Base-by-base conservation (phyloP, 64 coral and sea anemone genomes). In the Astreopora myriophthalma region DNA sequence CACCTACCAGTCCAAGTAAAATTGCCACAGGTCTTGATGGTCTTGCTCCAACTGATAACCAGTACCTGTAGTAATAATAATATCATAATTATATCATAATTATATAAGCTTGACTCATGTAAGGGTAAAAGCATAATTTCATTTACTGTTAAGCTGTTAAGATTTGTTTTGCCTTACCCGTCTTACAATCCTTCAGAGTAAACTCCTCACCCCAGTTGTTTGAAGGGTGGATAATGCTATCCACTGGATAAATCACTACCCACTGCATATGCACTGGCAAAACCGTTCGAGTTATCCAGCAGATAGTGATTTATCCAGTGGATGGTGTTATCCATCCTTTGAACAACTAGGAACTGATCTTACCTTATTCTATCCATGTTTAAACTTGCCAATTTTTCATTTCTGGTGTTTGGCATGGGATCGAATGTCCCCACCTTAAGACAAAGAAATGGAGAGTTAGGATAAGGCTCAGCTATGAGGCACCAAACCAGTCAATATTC, bases 281-380 rank as follows among this genome's bases (percentile, higher is more conserved):
- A n/a, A n/a, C n/a, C n/a, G n/a, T n/a, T n/a, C n/a, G n/a, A n/a
- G n/a, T n/a, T n/a, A n/a, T n/a, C n/a, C n/a, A n/a, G 23, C 37
- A 16, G 23, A 4, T 74, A 20, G 11, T 11, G 4, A 46, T 4
- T 46, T 46, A 46, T 46, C 42, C 11, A n/a, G n/a, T 46, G 4
- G 11, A 46, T 4, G 11, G 11, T 46, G 42, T 46, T 11, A 6
- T 46, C 42, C 42, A 46, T 46, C 11, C 11, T 64, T 64, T 24
- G 61, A 64, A 24, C 17, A 71, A 29, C 29, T 26, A 26, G 7
- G 12, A 20, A 10, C 32, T 28, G 8, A 29, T 39, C 30, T 30
- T 7, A 75, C 97, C 90, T 99, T 88, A 99, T 99, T 90, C 97
- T 95, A 46, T 96, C 97, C 28, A 96, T 85, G 73, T 99, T 99